phyloP scores from a whole-genome alignment of 2,113 vertebrate genomes.

The Rhinolophus sinicus region DNA sequence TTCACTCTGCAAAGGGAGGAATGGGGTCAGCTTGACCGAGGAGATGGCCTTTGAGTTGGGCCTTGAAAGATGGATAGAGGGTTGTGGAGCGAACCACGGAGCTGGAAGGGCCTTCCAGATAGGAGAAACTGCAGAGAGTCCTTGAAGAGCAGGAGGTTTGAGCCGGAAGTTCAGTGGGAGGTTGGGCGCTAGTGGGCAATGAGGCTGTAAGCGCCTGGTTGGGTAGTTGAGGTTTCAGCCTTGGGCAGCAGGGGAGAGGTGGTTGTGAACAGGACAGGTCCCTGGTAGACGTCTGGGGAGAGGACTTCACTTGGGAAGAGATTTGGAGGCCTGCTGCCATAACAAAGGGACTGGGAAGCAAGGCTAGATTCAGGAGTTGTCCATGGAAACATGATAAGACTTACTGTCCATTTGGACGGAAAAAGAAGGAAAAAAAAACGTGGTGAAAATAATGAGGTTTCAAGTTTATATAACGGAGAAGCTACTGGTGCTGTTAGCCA shows the following conservation, averaged over 20 bases:
- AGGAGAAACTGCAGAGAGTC: not conserved
- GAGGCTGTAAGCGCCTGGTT: not conserved
- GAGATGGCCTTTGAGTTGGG: not conserved
- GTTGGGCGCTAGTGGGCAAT: rapidly evolving
- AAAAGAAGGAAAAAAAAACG: not conserved
- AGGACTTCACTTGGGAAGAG: not conserved
- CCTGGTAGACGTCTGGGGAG: too few species aligned
- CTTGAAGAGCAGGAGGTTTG: not conserved
- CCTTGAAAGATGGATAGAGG: not conserved
- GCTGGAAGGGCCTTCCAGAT: not conserved
- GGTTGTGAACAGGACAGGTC: not conserved
- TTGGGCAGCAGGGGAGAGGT: too few species aligned
- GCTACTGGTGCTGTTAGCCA: not conserved
- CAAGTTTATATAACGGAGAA: not conserved
- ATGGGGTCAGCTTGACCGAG: not conserved
- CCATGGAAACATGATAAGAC: not conserved
- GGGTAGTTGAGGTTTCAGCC: not conserved
- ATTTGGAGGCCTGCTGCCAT: not conserved
- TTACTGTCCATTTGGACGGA: not conserved
- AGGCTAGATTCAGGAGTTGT: not conserved
- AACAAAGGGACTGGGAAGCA: not conserved
- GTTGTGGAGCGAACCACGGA: too few species aligned
- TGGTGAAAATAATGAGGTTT: not conserved
- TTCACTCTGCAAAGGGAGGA: not conserved
- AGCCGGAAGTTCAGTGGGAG: not conserved